These are phyloP conservation scores for Brachylomia viminalis DNA, from an alignment of 2,888 invertebrate species.

Conservation along the genomic window DNA sequence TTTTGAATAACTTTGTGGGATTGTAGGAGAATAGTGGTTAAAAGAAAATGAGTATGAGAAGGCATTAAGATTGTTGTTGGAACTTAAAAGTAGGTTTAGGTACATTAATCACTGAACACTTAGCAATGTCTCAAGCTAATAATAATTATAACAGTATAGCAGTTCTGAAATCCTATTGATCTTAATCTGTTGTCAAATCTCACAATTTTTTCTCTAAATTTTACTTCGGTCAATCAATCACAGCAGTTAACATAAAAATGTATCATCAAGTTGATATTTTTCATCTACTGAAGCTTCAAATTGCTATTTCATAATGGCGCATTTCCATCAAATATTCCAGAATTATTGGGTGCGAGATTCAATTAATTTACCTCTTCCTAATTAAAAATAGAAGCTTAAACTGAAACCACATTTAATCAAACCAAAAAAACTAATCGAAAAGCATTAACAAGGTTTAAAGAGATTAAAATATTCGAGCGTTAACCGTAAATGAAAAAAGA, in stretches of 20 bases:
- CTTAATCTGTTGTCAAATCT: too few relatives aligned
- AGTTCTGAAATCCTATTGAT: too few relatives aligned
- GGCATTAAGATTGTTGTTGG: too few relatives aligned
- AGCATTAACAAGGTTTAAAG: constrained; percentile 11
- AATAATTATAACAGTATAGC: too few relatives aligned
- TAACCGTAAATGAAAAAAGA: neutral
- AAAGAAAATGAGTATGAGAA: neutral
- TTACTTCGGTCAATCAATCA: too few relatives aligned
- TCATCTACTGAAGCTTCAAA: neutral
- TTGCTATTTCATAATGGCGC: neutral
- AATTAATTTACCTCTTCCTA: neutral
- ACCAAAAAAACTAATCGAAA: neutral
- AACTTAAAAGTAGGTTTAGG: too few relatives aligned
- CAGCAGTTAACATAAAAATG: too few relatives aligned
- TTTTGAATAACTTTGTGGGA: constrained; percentile 31
- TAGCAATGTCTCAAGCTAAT: too few relatives aligned
- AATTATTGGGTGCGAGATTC: neutral
- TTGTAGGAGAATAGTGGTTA: neutral
- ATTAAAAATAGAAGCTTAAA: neutral
- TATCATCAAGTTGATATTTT: neutral
- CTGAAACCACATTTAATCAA: neutral
- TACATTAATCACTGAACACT: too few relatives aligned
- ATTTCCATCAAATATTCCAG: neutral
- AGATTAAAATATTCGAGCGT: constrained; percentile 1
- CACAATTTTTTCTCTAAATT: too few relatives aligned